Base-by-base conservation (phyloP, 2,888 invertebrate genomes). In the Trissolcus brochymenae region DNA sequence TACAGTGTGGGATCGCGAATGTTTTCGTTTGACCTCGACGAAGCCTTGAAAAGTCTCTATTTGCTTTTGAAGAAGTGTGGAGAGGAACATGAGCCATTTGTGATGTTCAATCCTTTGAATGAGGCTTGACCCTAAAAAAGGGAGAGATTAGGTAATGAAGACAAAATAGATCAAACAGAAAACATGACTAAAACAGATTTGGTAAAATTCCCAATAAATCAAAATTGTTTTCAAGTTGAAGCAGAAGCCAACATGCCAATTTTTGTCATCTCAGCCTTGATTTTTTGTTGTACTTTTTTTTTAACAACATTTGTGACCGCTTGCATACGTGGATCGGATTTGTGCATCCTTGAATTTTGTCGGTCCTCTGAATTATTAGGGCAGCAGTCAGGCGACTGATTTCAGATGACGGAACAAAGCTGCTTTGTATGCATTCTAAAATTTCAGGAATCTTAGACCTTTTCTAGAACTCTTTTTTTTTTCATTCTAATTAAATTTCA, bases 1-100 rank as follows among this genome's bases (percentile, higher is more conserved):
- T 53, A 49, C 66, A 35, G 35, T 35, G 35, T 35, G 35, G 9
- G 68, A 75, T 77, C 68, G 51, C 71, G 72, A 62, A 72, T 75
- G 46, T 74, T 77, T 78, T 75, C 71, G 70, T 73, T 75, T 71
- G 66, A 75, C 73, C 77, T 66, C 77, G 46, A 57, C 77, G 56
- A 25, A 75, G 72, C 79, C 75, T 79, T 79, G 77, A 72, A 72
- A 79, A 70, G 68, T 56, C 60, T 56, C 55, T 61, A 71, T 67
- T 68, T 68, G 49, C 71, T 62, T 46, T n/a, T 54, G n/a, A 41
- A 56, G 50, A 54, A 49, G 14, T 13, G 41, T 16, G 21, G 2
- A 14, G 16, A 35, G 35, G 0, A 35, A 35, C 35, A 35, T 7
- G 35, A 1, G 35, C 35, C 1, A 11, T 35, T 35, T 11, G 35